Conservation (phyloP, 1,140 invertebrate species). For the Anadara kagoshimensis region DNA sequence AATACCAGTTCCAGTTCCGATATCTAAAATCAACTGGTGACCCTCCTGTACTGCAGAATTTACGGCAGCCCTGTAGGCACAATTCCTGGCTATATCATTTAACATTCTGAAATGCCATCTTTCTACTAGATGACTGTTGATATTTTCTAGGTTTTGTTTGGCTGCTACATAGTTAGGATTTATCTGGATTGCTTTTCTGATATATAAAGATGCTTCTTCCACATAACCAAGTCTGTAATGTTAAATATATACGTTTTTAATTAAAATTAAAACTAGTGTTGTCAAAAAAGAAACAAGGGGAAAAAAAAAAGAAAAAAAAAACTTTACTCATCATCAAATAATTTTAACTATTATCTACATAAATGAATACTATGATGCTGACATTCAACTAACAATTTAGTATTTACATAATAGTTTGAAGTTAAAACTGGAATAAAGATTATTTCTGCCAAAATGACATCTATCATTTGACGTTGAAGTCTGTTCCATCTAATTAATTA, state of each 20-base stretch:
- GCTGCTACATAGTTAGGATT: constrained; percentile 66
- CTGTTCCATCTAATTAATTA: no score
- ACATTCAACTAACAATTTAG: no score
- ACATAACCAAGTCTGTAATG: constrained; percentile 67
- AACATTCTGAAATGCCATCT: constrained; percentile 89
- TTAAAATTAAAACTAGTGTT: neutral
- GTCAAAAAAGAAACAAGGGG: neutral
- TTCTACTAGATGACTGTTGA: constrained; percentile 77
- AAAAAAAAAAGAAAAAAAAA: no score
- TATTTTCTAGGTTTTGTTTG: constrained; percentile 73
- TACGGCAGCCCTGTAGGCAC: constrained; percentile 80
- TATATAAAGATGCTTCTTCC: constrained; percentile 67
- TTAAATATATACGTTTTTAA: neutral
- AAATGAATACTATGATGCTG: no score
- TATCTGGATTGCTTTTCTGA: constrained; percentile 64
- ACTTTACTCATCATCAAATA: no score
- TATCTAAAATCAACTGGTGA: constrained; percentile 80
- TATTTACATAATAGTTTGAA: no score
- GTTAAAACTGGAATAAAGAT: no score
- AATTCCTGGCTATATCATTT: constrained; percentile 83
- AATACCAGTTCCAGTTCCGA: constrained; percentile 85
- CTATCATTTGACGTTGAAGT: no score
- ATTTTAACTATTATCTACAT: no score
- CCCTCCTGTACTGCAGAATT: constrained; percentile 75
- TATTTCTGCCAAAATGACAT: no score